Evolutionary conservation across 2,113 vertebrate species (phyloP).

Genomic region (Gymnogyps californianus): DNA sequence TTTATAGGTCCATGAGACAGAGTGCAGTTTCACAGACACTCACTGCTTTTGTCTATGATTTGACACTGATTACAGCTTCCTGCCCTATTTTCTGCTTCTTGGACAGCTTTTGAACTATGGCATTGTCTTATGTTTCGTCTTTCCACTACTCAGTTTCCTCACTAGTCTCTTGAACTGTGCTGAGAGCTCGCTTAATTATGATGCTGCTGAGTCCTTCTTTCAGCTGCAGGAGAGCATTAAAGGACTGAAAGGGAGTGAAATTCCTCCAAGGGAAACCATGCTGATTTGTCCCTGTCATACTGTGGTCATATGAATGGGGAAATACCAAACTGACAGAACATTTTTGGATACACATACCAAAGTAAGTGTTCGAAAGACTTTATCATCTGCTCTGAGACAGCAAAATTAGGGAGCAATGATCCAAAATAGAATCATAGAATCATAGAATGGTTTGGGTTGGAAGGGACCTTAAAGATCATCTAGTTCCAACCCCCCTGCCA

Average conservation of each 20-base stretch:
- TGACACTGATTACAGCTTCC: not conserved
- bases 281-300: not conserved
- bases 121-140: not conserved
- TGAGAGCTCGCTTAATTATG: not conserved
- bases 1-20: not conserved
- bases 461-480: too few species aligned
- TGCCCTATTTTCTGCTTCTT: not conserved
- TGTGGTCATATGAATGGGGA: not conserved
- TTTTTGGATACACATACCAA: not conserved
- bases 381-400: not conserved
- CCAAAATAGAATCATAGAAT: not conserved
- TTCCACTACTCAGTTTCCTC: not conserved
- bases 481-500: too few species aligned
- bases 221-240: not conserved
- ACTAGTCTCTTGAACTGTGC: not conserved
- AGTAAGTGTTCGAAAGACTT: not conserved
- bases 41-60: not conserved
- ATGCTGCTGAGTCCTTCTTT: not conserved
- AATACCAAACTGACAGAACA: not conserved
- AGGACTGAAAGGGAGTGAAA: not conserved
- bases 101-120: not conserved
- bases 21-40: not conserved
- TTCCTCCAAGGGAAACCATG: not conserved
- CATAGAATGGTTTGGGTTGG: too few species aligned
- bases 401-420: not conserved